These are phyloP conservation scores for Sarcophaga variegata DNA, from an alignment of 2,888 invertebrate species.

Conservation along the genomic window DNA sequence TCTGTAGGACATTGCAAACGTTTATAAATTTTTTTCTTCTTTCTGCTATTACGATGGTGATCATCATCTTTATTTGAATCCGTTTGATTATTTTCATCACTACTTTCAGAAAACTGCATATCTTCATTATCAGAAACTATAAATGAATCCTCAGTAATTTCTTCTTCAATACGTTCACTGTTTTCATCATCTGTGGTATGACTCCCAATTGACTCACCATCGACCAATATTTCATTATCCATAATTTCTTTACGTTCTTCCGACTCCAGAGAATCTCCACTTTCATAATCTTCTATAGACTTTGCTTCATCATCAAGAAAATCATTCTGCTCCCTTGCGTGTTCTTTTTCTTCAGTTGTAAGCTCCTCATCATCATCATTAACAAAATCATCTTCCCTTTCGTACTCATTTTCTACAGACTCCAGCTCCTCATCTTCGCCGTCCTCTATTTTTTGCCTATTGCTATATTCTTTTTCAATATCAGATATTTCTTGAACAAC, in stretches of 20 bases:
- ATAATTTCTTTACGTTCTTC: constrained; percentile 82
- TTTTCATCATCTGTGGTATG: constrained; percentile 77
- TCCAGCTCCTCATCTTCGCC: constrained; percentile 28
- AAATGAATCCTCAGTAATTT: constrained; percentile 82
- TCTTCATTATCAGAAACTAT: constrained; percentile 81
- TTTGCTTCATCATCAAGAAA: constrained; percentile 77
- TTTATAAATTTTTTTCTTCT: constrained; percentile 43
- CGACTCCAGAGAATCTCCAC: constrained; percentile 82
- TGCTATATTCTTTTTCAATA: constrained; percentile 13
- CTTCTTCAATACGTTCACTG: constrained; percentile 81
- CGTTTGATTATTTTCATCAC: constrained; percentile 24
- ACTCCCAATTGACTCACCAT: constrained; percentile 83
- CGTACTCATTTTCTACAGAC: constrained; percentile 12
- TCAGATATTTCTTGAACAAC: neutral
- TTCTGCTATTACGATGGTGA: neutral
- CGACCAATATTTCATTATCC: constrained; percentile 83
- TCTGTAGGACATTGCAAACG: constrained; percentile 30
- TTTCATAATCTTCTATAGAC: constrained; percentile 74
- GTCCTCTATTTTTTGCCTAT: constrained; percentile 23
- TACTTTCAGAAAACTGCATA: constrained; percentile 1
- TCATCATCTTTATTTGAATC: constrained; percentile 17
- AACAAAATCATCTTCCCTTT: constrained; percentile 46
- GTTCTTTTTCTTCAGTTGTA: constrained; percentile 46
- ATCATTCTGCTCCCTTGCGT: constrained; percentile 64
- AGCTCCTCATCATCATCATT: constrained; percentile 50